These are phyloP conservation scores for Tricholaema leucomelas DNA, from an alignment of 2,113 vertebrate genomes.

Conservation along the genomic window DNA sequence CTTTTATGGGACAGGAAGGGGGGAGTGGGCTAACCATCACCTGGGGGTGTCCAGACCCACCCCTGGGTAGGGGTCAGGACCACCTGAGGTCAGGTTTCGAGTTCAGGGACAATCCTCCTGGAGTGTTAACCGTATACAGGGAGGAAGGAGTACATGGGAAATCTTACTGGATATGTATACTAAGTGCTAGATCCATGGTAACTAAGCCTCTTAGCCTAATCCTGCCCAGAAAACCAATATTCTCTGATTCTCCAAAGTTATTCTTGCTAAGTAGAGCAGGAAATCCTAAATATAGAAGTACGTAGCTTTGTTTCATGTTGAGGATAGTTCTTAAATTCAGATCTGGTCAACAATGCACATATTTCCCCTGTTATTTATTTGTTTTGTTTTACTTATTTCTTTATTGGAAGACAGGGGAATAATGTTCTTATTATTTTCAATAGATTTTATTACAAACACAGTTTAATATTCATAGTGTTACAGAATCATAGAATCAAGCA, in stretches of 20 bases:
- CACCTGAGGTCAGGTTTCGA: too few species aligned
- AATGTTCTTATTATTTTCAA: neutral
- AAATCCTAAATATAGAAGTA: neutral
- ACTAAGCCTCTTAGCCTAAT: constrained; percentile 27
- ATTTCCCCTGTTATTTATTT: too few species aligned
- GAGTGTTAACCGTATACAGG: too few species aligned
- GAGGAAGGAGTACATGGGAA: too few species aligned
- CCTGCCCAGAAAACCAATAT: neutral
- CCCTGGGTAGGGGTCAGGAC: too few species aligned
- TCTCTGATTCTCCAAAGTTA: neutral
- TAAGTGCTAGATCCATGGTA: neutral
- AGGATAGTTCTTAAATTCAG: neutral
- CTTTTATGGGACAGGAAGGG: too few species aligned
- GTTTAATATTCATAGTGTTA: too few species aligned
- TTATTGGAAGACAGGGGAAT: neutral
- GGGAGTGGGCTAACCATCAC: too few species aligned
- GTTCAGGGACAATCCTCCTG: too few species aligned
- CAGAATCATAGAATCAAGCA: too few species aligned
- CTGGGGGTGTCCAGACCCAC: too few species aligned
- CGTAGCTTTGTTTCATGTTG: too few species aligned
- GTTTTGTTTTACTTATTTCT: neutral
- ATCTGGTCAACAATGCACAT: neutral
- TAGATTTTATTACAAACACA: neutral
- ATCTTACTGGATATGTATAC: neutral
- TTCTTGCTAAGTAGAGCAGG: neutral